These are phyloP conservation scores for Drosophila hydei DNA, from an alignment of 1,140 invertebrate species.

Conservation along the genomic window DNA sequence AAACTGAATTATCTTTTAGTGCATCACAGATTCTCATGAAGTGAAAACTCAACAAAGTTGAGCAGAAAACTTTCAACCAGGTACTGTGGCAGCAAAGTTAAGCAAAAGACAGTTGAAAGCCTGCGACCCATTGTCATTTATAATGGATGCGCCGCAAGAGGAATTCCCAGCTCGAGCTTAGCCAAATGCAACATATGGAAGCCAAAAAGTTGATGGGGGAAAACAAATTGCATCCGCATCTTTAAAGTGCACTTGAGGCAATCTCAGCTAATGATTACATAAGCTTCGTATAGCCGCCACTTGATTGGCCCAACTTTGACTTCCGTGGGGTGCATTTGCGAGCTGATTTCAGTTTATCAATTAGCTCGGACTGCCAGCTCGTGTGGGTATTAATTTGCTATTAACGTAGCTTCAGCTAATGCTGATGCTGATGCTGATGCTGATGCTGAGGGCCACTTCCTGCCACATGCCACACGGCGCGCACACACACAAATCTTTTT, in stretches of 20 bases:
- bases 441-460: slow-evolving; percentile 37
- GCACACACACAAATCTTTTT: background rate
- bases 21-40: slow-evolving; percentile 5
- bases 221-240: slow-evolving; percentile 33
- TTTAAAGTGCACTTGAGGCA: slow-evolving; percentile 23
- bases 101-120: slow-evolving; percentile 19
- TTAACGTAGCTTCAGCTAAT: slow-evolving; percentile 31
- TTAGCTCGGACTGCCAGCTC: slow-evolving; percentile 34
- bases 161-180: slow-evolving; percentile 10
- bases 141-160: slow-evolving; percentile 26
- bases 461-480: slow-evolving; percentile 41
- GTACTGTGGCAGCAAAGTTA: background rate
- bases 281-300: slow-evolving; percentile 19
- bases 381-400: slow-evolving; percentile 49
- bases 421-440: background rate
- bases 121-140: slow-evolving; percentile 27
- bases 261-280: slow-evolving; percentile 15
- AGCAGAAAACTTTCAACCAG: slow-evolving; percentile 8
- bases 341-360: slow-evolving; percentile 61
- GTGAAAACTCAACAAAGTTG: slow-evolving; percentile 14
- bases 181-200: slow-evolving; percentile 18
- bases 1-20: slow-evolving; percentile 8
- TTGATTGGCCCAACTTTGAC: slow-evolving; percentile 37
- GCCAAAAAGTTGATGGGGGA: background rate
- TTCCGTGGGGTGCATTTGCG: slow-evolving; percentile 55